These are phyloP conservation scores for Ptiloglossa arizonensis DNA, from an alignment of 1,140 invertebrate genomes.

Conservation along the genomic window DNA sequence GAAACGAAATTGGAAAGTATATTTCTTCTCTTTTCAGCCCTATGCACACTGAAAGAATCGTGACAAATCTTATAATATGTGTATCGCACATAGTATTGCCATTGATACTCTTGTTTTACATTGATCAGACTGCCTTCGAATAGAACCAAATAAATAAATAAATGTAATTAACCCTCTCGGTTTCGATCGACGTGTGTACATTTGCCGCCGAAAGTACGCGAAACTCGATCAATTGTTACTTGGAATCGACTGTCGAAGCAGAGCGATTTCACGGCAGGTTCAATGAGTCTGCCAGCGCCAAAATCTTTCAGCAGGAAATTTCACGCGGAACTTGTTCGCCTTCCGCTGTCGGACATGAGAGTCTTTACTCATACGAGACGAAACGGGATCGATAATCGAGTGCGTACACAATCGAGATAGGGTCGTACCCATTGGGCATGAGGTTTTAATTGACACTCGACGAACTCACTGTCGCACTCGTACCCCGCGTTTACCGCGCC, in stretches of 20 bases:
- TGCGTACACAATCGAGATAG: conserved; percentile 23
- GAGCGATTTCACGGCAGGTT: conserved; percentile 14
- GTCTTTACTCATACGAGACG: conserved; percentile 10
- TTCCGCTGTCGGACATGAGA: not conserved
- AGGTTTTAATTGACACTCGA: conserved; percentile 47
- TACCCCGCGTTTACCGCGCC: not conserved
- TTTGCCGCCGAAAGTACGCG: not conserved
- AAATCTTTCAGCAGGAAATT: conserved; percentile 12
- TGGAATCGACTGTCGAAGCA: not conserved
- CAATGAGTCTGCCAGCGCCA: not conserved
- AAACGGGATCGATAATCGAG: conserved; percentile 18
- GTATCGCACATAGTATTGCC: too few species aligned
- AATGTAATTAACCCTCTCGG: not conserved
- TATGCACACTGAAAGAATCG: too few species aligned
- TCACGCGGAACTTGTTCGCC: not conserved
- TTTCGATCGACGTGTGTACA: not conserved
- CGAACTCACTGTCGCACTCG: conserved; percentile 13
- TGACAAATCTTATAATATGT: not conserved
- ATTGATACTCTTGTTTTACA: too few species aligned
- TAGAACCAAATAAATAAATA: not conserved
- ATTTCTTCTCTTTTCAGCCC: too few species aligned
- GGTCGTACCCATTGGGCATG: conserved; percentile 30
- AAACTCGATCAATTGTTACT: conserved; percentile 6
- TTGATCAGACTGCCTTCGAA: too few species aligned
- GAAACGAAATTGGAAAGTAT: too few species aligned